Base-by-base conservation (phyloP, 2,797 vertebrate species). In the Emys orbicularis region DNA sequence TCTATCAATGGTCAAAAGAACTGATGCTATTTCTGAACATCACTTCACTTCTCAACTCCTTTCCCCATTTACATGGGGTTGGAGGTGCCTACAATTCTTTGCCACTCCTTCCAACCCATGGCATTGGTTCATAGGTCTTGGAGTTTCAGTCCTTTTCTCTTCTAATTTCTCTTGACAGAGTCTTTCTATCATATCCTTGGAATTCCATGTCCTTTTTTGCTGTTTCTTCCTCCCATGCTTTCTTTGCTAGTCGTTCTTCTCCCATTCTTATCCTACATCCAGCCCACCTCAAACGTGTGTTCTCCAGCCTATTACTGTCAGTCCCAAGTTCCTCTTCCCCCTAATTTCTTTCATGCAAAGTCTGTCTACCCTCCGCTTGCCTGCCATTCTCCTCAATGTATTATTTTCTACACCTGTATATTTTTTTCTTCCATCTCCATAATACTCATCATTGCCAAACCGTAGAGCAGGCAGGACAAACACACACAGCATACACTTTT, bases 1-100 rank as follows among this genome's bases (percentile, higher is more conserved):
- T 97, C 74, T 90, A 31, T 59, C 29, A n/a, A 37, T 93, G 90
- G 27, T 87, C 92, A 93, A 59, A 81, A 37, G 91, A 56, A 19
- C n/a, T 74, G 47, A 90, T 56, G 47, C 12, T 87, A 41, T 12
- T 57, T 52, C 27, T 82, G 90, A 94, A 86, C 6, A 10, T 52
- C 19, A 23, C n/a, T 72, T 41, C 19, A 41, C n/a, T 72, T 72
- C 37, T 72, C 21, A 72, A 72, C 21, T 37, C 21, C 37, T 72
- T 72, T 72, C 68, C 21, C 68, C 9, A 37, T 72, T 68, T 68
- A 23, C 10, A 72, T 72, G n/a, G 10, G 18, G 5, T 21, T 41
- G 19, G 37, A 10, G 18, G 10, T 41, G n/a, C 19, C 37, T 5
- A 68, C 68, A 72, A 37, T 72, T 72, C n/a, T 72, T 41, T 72